Base-by-base conservation (phyloP, 2,113 vertebrate genomes). In the Thalassarche chlororhynchos region DNA sequence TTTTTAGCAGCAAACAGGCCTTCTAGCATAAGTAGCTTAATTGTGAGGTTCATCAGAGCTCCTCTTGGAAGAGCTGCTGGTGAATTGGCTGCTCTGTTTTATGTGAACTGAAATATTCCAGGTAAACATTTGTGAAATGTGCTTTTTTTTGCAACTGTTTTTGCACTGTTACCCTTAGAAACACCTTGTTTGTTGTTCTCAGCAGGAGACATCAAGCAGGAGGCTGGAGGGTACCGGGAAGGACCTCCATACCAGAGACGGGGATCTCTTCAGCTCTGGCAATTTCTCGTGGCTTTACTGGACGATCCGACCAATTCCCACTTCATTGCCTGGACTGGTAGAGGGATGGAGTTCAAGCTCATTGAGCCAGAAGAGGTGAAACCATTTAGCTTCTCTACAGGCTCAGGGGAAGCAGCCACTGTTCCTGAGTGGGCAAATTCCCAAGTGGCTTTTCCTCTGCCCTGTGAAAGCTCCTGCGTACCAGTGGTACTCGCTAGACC, bases 261-360 rank as follows among this genome's bases (percentile, higher is more conserved):
- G 6, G 99, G 99, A 13, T 99, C 99, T 24, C 97, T 99, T 69
- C 99, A 99, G 98, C 99, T 99, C 88, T 99, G 99, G 99, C 99
- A 99, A 89, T 99, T 99, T 91, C 98, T 99, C 46, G 99, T 99
- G 97, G 99, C 99, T 60, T 98, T 99, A 65, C 49, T 99, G 92
- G 99, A 99, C 5, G 99, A 99, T 82, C 99, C 99, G 0, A 98
- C 98, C 6, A 99, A 99, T 6, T 98, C 99, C 77, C 99, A 99
- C 97, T 99, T 99, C 98, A 99, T 99, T 75, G 99, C 99, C 79
- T 99, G 99, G 99, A 99, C 99, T 1, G 99, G 99, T 6, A 99
- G 99, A 78, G 99, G 99, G 70, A 99, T 99, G 99, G 99, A 99
- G 95, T 99, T 99, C 98, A 99, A 99, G 96, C 99, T 99, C 90